A percentile compares a stretch with the other conserved stretches of the same genome.
Evolutionary conservation across 2,888 invertebrate genomes (phyloP).

Genomic region (Dynastes maya): DNA sequence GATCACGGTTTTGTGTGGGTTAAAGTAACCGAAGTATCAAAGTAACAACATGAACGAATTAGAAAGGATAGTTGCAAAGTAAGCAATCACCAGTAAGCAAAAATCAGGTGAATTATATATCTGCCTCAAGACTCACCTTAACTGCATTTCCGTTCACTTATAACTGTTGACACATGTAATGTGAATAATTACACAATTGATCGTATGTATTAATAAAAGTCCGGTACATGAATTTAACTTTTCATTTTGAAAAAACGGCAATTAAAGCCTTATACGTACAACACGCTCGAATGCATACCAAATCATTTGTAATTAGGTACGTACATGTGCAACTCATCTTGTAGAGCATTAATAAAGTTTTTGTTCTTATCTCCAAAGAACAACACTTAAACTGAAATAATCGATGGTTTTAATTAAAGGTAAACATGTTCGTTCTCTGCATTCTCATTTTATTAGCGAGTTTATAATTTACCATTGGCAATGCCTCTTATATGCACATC

Average conservation of each 20-base stretch:
- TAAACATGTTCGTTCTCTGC: constrained; percentile 43
- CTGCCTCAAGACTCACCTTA: too few species aligned
- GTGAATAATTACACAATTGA: not conserved
- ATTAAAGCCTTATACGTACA: constrained; percentile 19
- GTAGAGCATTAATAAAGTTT: constrained; percentile 40
- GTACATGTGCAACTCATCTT: constrained; percentile 18
- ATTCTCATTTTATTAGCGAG: constrained; percentile 44
- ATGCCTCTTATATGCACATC: constrained; percentile 40
- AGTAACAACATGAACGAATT: too few species aligned
- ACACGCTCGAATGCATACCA: constrained; percentile 12
- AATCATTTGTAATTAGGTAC: constrained; percentile 40
- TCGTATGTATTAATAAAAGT: not conserved
- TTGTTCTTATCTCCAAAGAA: constrained; percentile 40
- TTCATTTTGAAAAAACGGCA: constrained; percentile 5
- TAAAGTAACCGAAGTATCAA: too few species aligned
- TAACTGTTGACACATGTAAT: too few species aligned
- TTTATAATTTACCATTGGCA: constrained; percentile 42
- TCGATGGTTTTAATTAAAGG: constrained; percentile 46
- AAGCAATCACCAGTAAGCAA: too few species aligned
- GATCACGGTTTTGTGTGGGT: too few species aligned
- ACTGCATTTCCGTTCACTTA: too few species aligned
- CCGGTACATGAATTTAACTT: not conserved
- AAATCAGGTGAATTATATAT: too few species aligned
- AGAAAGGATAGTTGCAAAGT: too few species aligned
- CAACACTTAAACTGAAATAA: constrained; percentile 45